Evolutionary conservation across 2,113 vertebrate species (phyloP).

Genomic region (Reinhardtius hippoglossoides): DNA sequence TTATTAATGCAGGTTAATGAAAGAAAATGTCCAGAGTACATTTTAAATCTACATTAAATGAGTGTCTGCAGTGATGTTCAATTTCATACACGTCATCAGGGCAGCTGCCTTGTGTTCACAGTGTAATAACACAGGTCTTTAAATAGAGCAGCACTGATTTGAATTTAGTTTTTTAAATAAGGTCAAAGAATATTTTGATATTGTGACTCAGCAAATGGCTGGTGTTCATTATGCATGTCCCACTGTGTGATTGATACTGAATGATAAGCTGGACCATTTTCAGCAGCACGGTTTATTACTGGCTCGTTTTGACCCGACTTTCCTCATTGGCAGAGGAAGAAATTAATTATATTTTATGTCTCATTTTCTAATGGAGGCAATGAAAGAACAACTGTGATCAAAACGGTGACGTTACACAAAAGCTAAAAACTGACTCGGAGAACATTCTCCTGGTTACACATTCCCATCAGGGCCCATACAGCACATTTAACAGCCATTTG

Average conservation of each 20-base stretch:
- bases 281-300: not conserved
- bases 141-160: slow-evolving; percentile 50
- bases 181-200: not conserved
- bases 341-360: slow-evolving; percentile 6
- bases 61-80: not conserved
- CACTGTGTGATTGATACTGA: slow-evolving; percentile 31
- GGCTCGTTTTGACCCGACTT: not conserved
- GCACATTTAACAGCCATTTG: slow-evolving; percentile 30
- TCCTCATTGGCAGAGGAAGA: not conserved
- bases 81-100: not conserved
- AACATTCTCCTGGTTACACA: not conserved
- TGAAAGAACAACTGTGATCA: slow-evolving; percentile 1
- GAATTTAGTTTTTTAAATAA: slow-evolving; percentile 35
- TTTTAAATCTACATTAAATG: slow-evolving; percentile 22
- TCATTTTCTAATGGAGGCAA: not conserved
- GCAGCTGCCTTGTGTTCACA: not conserved
- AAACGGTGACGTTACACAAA: not conserved
- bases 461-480: not conserved
- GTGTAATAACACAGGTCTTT: not conserved
- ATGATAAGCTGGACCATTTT: slow-evolving; percentile 7
- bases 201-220: slow-evolving; percentile 20
- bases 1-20: slow-evolving; percentile 74
- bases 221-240: not conserved
- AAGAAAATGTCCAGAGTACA: slow-evolving; percentile 27
- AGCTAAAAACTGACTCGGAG: not conserved